Evolutionary conservation across 2,888 invertebrate species (phyloP), one percentile per base, ranked within the genome.

Genomic region (Drosophila incognita): DNA sequence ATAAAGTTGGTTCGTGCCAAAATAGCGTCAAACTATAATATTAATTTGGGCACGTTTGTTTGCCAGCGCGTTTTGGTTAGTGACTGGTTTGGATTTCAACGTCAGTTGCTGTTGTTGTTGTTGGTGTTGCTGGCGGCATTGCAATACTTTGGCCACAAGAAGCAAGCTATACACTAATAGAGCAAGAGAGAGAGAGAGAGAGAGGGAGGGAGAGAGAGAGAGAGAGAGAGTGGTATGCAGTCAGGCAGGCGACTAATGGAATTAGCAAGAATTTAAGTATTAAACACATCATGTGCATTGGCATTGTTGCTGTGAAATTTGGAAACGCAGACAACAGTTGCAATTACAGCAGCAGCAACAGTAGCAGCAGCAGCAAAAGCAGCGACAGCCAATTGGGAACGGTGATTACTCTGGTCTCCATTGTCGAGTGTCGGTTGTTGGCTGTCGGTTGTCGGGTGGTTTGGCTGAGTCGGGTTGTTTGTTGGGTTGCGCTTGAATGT

Each of bases 231-330:
- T 46, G 24, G 27, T 15, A 75, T 74, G 81, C 67, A 85, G 85
- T 74, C 79, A 71, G 78, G 76, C 75, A 83, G 81, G 70, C 74
- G 66, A 76, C 83, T 83, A 89, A 89, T 87, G 87, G 85, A 87
- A 87, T 87, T 87, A 89, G 87, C 87, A 89, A 89, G 87, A 89
- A 89, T 89, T 89, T 87, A 87, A 89, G 80, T 87, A 89, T 89
- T 89, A 87, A 87, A 85, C 87, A 87, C 83, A 89, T 85, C 81
- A 89, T 82, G 85, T 88, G 85, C 82, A 87, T 84, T 89, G 86
- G 87, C 89, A 84, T 82, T 87, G 82, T 82, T 82, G 80, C 56
- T 48, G 54, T 49, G 60, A 33, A 33, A 63, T 58, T 40, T 60
- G 15, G 24, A 46, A 51, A 27, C 40, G 33, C 38, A 49, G 24